Evolutionary conservation across 2,113 vertebrate species (phyloP), one percentile per base, ranked within the genome.

Genomic region (Crotalus horridus): DNA sequence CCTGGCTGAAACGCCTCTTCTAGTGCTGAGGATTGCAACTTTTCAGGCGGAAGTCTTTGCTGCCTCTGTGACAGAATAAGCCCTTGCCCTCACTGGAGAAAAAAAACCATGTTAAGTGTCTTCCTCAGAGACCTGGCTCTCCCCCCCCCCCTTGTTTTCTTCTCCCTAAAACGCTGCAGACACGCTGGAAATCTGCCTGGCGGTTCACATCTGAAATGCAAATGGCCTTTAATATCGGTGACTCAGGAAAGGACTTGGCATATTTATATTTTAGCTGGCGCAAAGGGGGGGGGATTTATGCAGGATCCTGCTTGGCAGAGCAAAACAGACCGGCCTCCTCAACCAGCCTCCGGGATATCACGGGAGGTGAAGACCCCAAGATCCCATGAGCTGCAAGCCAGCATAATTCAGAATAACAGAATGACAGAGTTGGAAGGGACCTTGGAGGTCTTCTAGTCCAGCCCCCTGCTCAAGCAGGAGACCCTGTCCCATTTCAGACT

Each of bases 51-150:
- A 96, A 93, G 91, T 96, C 51, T 39, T 96, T 96, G 97, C 94
- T 46, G 91, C 92, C 94, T 94, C 96, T 95, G 96, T 95, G 97
- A 94, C 95, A 92, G 97, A 96, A 96, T 97, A 95, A 97, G 96
- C 94, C 95, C 54, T 92, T 88, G 96, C 64, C 2, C 94, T 97
- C 96, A 95, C 97, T 4, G 12, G 29, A 15, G 61, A 4, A 2
- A 2, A 39, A 69, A n/a, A n/a, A 96, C 1, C 48, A 91, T 92
- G 95, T 94, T 46, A 92, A 88, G 58, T 94, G 94, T 95, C 95
- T 97, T 95, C 95, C 53, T 96, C 97, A 96, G 20, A 91, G 94
- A 87, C 95, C 94, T 61, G 93, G 92, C n/a, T 23, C 24, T 23
- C 21, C 0, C 4, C 3, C 43, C 23, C 15, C 39, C 39, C 39